Evolutionary conservation across 2,113 vertebrate genomes (phyloP), one percentile per base, ranked within the genome.

Genomic region (Camelus bactrianus): DNA sequence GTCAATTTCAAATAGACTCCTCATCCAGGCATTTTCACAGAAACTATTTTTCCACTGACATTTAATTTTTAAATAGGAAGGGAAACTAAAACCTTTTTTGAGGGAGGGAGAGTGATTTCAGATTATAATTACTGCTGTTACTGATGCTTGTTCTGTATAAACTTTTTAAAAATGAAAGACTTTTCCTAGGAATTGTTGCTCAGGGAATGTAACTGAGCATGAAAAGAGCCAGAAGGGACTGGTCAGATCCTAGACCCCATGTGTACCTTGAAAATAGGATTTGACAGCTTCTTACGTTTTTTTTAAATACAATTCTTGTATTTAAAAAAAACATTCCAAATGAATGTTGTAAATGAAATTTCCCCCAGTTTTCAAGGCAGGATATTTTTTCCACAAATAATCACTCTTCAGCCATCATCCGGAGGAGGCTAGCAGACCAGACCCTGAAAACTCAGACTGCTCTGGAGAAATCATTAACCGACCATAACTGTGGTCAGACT

Each of bases 381-480:
- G 2, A 67, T 62, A 70, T 76, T 38, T 94, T 96, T 73, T 80
- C 54, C 20, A 15, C 56, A 76, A 77, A 88, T 97, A 95, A 91
- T 87, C 50, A 77, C 22, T 83, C 30, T 64, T 89, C 60, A 81
- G 58, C 19, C n/a, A 35, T 52, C 38, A n/a, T 94, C 24, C 75
- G 77, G 52, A 94, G 79, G 48, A 70, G 50, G 30, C 64, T 93
- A 38, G 76, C 35, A 95, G 75, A 91, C 14, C 89, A 94, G 50
- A 93, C 5, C 72, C 38, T 13, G 42, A 88, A 89, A 93, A 67
- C 46, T 80, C 65, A 93, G 77, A 93, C 79, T 32, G 15, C 42
- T 67, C 69, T 96, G 95, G 82, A 93, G 82, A 94, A 97, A 65
- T 91, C 95, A 95, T 96, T 96, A 97, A 54, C 72, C 24, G 13